Evolutionary conservation across 2,888 invertebrate species (phyloP).

Genomic region (Thecophora atra): DNA sequence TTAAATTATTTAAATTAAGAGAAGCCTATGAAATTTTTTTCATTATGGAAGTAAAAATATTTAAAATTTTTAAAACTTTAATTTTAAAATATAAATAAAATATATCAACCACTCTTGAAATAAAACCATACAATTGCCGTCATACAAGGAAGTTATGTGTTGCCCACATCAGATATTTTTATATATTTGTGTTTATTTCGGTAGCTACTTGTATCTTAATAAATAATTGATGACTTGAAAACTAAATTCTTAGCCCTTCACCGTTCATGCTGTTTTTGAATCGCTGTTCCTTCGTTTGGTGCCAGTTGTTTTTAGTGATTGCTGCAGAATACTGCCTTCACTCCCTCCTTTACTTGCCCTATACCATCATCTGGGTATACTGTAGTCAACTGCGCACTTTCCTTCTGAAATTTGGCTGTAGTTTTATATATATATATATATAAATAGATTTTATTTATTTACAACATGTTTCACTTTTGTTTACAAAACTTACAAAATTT

Average conservation of each 20-base stretch:
- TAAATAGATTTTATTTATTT: not conserved
- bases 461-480: not conserved
- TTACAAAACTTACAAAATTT: not conserved
- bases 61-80: too few relatives aligned
- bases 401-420: not conserved
- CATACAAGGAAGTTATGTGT: too few relatives aligned
- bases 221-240: conserved; percentile 20
- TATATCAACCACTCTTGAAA: too few relatives aligned
- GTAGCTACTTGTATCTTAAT: not conserved
- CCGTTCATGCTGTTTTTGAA: not conserved
- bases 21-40: too few relatives aligned
- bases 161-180: too few relatives aligned
- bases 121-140: too few relatives aligned
- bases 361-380: not conserved
- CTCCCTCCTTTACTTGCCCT: not conserved
- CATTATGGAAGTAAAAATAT: too few relatives aligned
- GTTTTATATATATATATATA: too few relatives aligned
- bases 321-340: conserved; percentile 2
- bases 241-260: conserved; percentile 12
- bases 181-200: not conserved
- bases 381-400: not conserved
- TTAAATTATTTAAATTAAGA: too few relatives aligned
- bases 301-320: conserved; percentile 24
- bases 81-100: too few relatives aligned
- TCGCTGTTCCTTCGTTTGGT: not conserved